These are phyloP conservation scores for Danaus chrysippus DNA, from an alignment of 2,888 invertebrate genomes.

Conservation along the genomic window DNA sequence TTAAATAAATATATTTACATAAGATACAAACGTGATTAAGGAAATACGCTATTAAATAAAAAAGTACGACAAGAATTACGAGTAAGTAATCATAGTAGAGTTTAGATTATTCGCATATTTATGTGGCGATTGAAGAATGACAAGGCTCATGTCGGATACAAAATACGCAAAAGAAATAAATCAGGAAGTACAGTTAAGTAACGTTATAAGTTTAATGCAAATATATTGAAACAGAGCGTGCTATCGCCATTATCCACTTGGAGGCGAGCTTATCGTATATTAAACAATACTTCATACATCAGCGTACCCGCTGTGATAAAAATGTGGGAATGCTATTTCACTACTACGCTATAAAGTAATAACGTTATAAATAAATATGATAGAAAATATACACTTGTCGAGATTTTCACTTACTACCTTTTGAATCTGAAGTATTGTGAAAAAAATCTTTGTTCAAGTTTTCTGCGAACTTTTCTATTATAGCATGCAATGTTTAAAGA, in stretches of 20 bases:
- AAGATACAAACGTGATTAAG: too few species aligned
- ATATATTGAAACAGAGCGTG: constrained; percentile 30
- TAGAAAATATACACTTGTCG: too few species aligned
- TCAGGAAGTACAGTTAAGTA: constrained; percentile 9
- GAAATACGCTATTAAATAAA: constrained; percentile 1
- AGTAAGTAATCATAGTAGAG: constrained; percentile 2
- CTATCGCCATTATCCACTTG: constrained; percentile 37
- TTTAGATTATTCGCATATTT: not conserved
- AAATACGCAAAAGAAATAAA: constrained; percentile 13
- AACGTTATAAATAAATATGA: too few species aligned
- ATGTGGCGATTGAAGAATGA: not conserved
- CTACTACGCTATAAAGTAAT: too few species aligned
- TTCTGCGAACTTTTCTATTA: too few species aligned
- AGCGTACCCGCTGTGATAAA: constrained; percentile 4
- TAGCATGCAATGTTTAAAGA: too few species aligned
- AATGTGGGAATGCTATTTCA: too few species aligned
- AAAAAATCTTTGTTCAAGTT: too few species aligned
- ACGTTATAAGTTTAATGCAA: constrained; percentile 18
- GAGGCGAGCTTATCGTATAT: constrained; percentile 34
- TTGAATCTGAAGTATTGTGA: too few species aligned
- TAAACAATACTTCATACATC: constrained; percentile 30
- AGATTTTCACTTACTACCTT: too few species aligned
- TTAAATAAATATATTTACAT: too few species aligned
- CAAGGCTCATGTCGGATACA: not conserved
- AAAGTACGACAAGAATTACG: constrained; percentile 2